Conservation (phyloP, 2,113 vertebrate genomes). For the Pachycephala philippinensis region DNA sequence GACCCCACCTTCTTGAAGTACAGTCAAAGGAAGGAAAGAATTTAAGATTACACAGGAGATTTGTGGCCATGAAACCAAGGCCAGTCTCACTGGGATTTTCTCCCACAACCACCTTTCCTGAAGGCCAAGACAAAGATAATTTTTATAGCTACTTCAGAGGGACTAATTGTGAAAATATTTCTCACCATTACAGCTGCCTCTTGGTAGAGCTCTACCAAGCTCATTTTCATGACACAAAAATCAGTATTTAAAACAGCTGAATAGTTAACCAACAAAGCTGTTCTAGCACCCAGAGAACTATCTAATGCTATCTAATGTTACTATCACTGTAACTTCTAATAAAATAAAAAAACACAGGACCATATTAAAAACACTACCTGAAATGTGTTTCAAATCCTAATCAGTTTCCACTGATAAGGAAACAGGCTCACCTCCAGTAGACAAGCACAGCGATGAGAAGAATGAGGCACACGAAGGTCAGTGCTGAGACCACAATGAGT, state of each 20-base stretch:
- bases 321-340: neutral
- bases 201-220: neutral
- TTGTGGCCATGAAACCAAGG: neutral
- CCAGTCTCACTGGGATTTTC: neutral
- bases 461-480: conserved; percentile 95
- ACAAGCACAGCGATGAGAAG: conserved; percentile 93
- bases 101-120: neutral
- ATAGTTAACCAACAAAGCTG: neutral
- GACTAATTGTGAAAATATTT: neutral
- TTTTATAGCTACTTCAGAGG: neutral
- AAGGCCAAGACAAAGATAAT: neutral
- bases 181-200: neutral
- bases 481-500: conserved; percentile 92
- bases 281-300: neutral
- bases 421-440: conserved; percentile 92
- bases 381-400: neutral
- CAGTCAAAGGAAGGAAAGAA: neutral
- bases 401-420: neutral
- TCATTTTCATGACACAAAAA: neutral
- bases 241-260: neutral
- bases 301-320: no score
- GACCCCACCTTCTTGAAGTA: neutral
- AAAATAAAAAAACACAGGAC: neutral
- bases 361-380: neutral
- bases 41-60: neutral